Evolutionary conservation across 2,797 vertebrate genomes (phyloP).

Genomic region (Macropus fuliginosus): DNA sequence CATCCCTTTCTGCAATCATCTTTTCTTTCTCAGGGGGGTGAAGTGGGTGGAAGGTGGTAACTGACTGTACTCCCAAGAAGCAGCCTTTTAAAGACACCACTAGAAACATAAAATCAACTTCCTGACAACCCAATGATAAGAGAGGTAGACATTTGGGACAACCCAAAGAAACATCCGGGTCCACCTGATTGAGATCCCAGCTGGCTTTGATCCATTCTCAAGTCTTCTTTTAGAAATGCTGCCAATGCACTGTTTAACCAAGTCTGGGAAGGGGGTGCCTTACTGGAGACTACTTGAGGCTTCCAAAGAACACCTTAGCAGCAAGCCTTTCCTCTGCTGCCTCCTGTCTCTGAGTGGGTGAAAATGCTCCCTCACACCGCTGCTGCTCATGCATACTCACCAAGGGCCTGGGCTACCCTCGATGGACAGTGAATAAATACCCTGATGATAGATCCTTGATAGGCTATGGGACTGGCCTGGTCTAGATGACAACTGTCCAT

Average conservation of each 20-base stretch:
- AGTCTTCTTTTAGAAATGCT: background rate
- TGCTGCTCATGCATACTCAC: background rate
- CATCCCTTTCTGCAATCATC: background rate
- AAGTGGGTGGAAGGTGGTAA: background rate
- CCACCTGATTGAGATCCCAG: background rate
- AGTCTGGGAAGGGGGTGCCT: background rate
- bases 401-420: too few relatives aligned
- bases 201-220: conserved; percentile 1
- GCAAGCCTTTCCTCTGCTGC: background rate
- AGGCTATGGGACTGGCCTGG: background rate
- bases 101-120: conserved; percentile 65
- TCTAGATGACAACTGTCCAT: background rate
- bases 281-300: background rate
- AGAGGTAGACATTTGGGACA: background rate
- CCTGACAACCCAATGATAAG: background rate
- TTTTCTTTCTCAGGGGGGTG: background rate
- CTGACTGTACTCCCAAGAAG: background rate
- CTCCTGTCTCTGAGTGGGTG: background rate
- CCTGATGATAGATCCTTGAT: background rate
- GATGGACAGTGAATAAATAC: background rate
- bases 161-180: background rate
- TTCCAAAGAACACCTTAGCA: background rate
- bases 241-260: background rate
- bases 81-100: background rate
- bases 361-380: background rate